Base-by-base conservation (phyloP, 1,140 invertebrate genomes). In the Macrosteles quadrilineatus region DNA sequence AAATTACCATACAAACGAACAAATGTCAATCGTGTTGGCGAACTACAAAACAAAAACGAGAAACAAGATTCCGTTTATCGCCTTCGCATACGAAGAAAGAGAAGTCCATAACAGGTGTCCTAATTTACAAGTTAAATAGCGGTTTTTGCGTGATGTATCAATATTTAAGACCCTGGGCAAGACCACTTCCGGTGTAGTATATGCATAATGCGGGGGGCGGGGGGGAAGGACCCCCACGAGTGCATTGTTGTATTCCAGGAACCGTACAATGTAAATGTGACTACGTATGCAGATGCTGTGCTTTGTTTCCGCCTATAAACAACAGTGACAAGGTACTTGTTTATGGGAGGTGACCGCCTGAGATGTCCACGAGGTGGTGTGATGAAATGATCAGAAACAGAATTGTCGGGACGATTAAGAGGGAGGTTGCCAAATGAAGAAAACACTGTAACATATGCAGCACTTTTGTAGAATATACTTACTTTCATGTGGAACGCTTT, bases 61-160 rank as follows among this genome's bases (percentile, higher is more conserved):
- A n/a, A n/a, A n/a, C n/a, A n/a, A 36, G 32, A 14, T 36, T 14
- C 32, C 4, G 32, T 36, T 36, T 36, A 4, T 36, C 14, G 32
- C 32, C 4, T 36, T 36, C 14, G 14, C 14, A 36, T 6, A 36
- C 14, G 32, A 36, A 36, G 32, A 36, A 36, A 36, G 32, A 36
- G 32, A 14, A 36, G 32, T 4, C 32, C 32, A 36, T 36, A 36
- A 30, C 55, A 59, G 55, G 55, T 59, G 55, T 29, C 55, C 27
- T 59, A 50, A 59, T 59, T 59, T 59, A 59, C 55, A 59, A 59
- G 55, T 59, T 59, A 59, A 59, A 25, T 23, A 29, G 55, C 25
- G 55, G 55, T 59, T 59, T 59, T 59, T 59, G 55, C 55, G 55
- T 59, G 55, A 59, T 29, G 21, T 59, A 59, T 50, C 47, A 50